Evolutionary conservation across 2,888 invertebrate genomes (phyloP), one percentile per base, ranked within the genome.

Genomic region (Andrena dorsata): DNA sequence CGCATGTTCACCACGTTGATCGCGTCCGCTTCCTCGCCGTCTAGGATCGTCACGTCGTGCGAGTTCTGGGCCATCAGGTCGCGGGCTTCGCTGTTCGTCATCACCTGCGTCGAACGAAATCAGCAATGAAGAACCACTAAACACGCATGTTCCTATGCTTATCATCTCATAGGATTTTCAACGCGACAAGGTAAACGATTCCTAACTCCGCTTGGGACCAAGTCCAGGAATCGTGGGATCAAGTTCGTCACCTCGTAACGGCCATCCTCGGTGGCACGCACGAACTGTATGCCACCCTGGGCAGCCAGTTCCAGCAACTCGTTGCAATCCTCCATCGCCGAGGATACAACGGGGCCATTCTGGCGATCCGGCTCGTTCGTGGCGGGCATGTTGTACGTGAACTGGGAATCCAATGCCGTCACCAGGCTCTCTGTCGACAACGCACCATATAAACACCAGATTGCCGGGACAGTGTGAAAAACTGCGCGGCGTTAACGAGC

Each of bases 281-380:
- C 93, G 83, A 94, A 94, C 85, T 94, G 94, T 80, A 94, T 94
- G 64, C 93, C 94, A 61, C 94, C 94, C 82, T 93, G 93, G 35
- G 92, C 93, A 20, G 94, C 94, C 63, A 94, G 89, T 78, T 94
- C 94, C 76, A 94, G 86, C 53, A 94, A 84, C 82, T 93, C 94
- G 86, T 89, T 92, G 87, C 92, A 93, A 63, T 93, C 93, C 76
- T 93, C 93, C 35, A 90, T 87, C 51, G 82, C 51, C 8, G 88
- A 70, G 47, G 86, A 68, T 58, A 82, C 80, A 7, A 68, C 80
- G 35, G 80, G 32, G 28, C 76, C 76, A 53, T 80, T 84, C 49
- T 73, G 75, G 61, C 86, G 85, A 60, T 83, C 82, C 13, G 64
- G 66, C 35, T 88, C 86, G 71, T 66, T 78, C 47, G 80, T 76